A percentile compares a stretch with the other conserved stretches of the same genome.
phyloP scores from a whole-genome alignment of 2,888 invertebrate genomes.

The Synergus itoensis region DNA sequence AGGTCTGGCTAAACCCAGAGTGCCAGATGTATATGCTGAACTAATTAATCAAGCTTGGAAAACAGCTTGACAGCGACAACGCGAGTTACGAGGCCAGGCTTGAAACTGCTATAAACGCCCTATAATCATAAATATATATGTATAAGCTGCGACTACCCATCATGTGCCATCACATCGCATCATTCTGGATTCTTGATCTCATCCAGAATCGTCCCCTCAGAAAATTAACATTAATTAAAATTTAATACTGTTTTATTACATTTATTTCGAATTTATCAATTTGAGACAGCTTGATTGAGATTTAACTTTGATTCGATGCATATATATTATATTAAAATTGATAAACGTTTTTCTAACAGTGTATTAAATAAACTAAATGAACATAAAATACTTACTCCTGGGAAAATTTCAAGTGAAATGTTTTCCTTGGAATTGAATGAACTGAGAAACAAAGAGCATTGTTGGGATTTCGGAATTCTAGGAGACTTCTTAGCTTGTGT shows the following conservation, averaged over 20 bases:
- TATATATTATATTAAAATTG: too few species aligned
- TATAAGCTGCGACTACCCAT: constrained; percentile 43
- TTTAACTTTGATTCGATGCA: too few species aligned
- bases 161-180: constrained; percentile 1
- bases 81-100: constrained; percentile 52
- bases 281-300: too few species aligned
- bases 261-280: too few species aligned
- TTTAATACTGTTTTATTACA: background rate
- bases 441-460: background rate
- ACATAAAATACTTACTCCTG: background rate
- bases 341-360: too few species aligned
- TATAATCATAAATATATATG: constrained; percentile 60
- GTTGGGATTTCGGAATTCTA: background rate
- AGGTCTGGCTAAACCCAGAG: constrained; percentile 46
- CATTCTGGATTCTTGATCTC: constrained; percentile 5
- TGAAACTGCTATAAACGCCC: constrained; percentile 63
- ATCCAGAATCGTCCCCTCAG: background rate
- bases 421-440: background rate
- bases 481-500: background rate
- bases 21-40: constrained; percentile 44
- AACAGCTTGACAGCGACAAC: constrained; percentile 63
- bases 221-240: background rate
- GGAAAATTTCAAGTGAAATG: background rate
- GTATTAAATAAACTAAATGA: too few species aligned
- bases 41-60: constrained; percentile 67